A percentile compares a stretch with the other conserved stretches of the same genome.
Conservation (phyloP, 2,888 invertebrate genomes). For the Ligdia adustata region DNA sequence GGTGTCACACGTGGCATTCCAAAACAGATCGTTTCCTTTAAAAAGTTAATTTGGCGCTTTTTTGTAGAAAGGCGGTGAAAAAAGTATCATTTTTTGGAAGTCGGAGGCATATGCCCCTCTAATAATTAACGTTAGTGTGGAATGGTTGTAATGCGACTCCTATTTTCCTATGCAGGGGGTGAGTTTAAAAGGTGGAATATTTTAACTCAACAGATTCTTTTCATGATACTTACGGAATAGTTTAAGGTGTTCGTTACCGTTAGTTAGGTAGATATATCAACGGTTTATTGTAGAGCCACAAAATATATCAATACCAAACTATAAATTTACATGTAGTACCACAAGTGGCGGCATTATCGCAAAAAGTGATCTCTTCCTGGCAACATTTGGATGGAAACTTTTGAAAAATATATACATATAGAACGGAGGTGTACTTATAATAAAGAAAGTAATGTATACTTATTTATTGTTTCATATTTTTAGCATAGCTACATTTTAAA, state of each 20-base stretch:
- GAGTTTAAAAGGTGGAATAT: constrained; percentile 34
- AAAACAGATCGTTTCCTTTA: constrained; percentile 83
- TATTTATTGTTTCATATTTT: no score
- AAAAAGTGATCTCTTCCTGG: no score
- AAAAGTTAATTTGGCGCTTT: constrained; percentile 82
- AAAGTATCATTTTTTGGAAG: constrained; percentile 74
- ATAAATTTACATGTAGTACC: no score
- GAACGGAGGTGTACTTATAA: no score
- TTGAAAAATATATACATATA: no score
- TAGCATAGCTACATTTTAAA: no score
- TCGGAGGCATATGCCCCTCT: constrained; percentile 71
- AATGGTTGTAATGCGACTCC: constrained; percentile 73
- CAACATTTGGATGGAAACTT: no score
- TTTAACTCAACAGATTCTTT: constrained; percentile 21
- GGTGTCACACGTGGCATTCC: constrained; percentile 77
- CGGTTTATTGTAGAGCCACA: no score
- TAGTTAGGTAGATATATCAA: no score
- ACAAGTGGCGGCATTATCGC: no score
- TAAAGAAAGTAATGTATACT: no score
- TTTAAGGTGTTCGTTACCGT: neutral
- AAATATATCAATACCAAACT: no score
- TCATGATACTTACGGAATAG: neutral
- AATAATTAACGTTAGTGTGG: constrained; percentile 70
- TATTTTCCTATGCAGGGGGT: constrained; percentile 62
- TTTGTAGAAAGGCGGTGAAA: constrained; percentile 61